Conservation (phyloP, 2,797 vertebrate species). For the Acanthiza pusilla region DNA sequence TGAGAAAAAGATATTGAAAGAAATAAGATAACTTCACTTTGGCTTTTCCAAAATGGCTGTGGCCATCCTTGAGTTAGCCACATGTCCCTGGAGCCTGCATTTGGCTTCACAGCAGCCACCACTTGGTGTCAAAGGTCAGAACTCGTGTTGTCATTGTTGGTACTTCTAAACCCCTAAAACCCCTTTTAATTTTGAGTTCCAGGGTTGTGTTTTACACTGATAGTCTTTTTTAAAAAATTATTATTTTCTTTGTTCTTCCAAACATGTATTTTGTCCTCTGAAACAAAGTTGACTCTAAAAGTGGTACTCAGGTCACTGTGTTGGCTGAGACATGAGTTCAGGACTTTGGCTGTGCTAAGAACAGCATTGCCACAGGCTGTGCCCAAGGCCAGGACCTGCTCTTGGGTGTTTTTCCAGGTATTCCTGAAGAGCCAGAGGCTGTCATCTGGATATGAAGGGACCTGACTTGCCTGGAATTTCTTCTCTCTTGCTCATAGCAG, state of each 20-base stretch:
- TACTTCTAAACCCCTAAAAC: neutral
- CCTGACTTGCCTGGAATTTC: neutral
- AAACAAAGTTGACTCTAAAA: neutral
- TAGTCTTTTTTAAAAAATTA: neutral
- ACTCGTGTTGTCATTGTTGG: neutral
- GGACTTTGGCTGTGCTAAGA: neutral
- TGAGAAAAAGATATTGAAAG: neutral
- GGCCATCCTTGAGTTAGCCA: neutral
- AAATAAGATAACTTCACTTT: neutral
- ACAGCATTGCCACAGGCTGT: neutral
- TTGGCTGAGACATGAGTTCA: neutral
- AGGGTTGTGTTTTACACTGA: neutral
- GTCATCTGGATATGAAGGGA: neutral
- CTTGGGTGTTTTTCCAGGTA: neutral
- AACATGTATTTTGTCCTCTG: neutral
- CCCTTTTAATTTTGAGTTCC: neutral
- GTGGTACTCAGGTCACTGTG: neutral
- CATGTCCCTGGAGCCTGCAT: fast-evolving
- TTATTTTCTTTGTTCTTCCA: neutral
- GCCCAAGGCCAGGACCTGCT: neutral
- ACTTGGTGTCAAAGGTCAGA: neutral
- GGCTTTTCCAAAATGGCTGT: neutral
- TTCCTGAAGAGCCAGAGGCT: neutral
- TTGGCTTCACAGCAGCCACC: neutral
- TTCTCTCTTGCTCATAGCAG: neutral